These are phyloP conservation scores for Pyrgus malvae DNA, from an alignment of 2,888 invertebrate species.

Conservation along the genomic window DNA sequence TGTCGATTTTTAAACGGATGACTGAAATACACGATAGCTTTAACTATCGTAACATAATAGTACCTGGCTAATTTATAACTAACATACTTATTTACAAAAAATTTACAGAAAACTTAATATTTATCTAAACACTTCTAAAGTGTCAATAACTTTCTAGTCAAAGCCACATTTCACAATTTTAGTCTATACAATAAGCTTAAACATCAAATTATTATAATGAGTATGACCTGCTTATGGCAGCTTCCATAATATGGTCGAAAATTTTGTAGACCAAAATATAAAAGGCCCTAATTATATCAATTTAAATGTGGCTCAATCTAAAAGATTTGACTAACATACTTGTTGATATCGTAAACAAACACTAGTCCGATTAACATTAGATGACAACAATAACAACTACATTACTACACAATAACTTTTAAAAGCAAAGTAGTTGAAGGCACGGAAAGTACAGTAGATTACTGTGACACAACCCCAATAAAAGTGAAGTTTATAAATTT, in stretches of 20 bases:
- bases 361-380: too few species aligned
- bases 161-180: constrained; percentile 65
- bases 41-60: constrained; percentile 53
- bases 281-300: constrained; percentile 4
- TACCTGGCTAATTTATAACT: constrained; percentile 39
- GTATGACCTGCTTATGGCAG: constrained; percentile 44
- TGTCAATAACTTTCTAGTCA: constrained; percentile 50
- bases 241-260: background rate
- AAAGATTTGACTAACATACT: constrained; percentile 1
- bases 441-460: constrained; percentile 63
- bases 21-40: constrained; percentile 44
- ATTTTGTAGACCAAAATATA: background rate
- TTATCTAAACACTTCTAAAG: constrained; percentile 71
- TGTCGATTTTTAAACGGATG: constrained; percentile 37
- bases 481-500: constrained; percentile 39
- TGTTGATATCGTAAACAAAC: background rate
- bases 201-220: constrained; percentile 48
- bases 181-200: constrained; percentile 42
- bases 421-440: constrained; percentile 67
- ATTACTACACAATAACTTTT: constrained; percentile 53
- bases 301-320: background rate
- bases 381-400: constrained; percentile 45
- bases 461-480: constrained; percentile 62
- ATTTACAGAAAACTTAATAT: constrained; percentile 54
- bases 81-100: constrained; percentile 65